Conservation (phyloP, 1,140 invertebrate species). For the Leptestheria dahalacensis region DNA sequence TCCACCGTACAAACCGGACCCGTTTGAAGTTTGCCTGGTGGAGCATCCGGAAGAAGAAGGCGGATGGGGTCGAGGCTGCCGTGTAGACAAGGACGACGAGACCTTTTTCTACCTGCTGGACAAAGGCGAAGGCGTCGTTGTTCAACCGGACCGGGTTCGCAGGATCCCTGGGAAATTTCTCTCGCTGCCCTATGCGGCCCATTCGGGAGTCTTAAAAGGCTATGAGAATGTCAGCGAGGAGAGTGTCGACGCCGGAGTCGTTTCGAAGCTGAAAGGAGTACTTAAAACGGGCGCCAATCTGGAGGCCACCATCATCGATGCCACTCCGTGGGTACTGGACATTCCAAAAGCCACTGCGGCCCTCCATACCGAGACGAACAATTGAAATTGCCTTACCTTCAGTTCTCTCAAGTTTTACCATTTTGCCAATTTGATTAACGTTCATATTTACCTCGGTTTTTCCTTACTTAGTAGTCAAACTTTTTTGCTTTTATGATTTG, state of each 20-base stretch:
- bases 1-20: not conserved
- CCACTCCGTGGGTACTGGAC: no score
- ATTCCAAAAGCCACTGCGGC: no score
- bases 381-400: no score
- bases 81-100: not conserved
- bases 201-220: not conserved
- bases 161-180: not conserved
- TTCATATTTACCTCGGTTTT: no score
- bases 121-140: not conserved
- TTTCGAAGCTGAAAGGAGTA: no score
- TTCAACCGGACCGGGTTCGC: not conserved
- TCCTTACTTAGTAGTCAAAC: no score
- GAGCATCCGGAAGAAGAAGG: not conserved
- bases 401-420: no score
- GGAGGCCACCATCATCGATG: no score
- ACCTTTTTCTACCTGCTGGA: not conserved
- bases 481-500: no score
- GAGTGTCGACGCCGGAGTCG: not conserved
- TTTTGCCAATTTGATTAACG: no score
- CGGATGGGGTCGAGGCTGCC: not conserved
- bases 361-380: no score
- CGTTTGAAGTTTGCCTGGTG: not conserved
- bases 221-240: not conserved
- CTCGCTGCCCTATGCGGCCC: not conserved
- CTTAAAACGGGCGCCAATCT: no score